These are phyloP conservation scores for Pelodiscus sinensis DNA, from an alignment of 2,113 vertebrate genomes.

Conservation along the genomic window DNA sequence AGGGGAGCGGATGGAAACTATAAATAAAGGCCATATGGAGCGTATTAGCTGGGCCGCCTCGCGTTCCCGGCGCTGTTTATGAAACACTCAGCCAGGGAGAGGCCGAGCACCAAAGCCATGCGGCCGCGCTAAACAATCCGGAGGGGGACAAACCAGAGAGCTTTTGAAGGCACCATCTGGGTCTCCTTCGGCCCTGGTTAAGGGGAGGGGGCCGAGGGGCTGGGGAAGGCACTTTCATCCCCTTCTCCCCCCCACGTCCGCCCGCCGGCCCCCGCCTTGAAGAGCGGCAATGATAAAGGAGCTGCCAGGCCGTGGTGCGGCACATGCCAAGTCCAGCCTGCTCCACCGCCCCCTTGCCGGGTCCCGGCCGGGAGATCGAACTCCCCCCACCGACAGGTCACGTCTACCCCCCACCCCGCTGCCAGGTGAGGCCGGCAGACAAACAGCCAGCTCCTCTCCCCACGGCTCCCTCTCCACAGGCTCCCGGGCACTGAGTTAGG, in stretches of 20 bases:
- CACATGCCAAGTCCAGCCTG: neutral
- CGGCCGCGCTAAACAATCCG: slow-evolving; percentile 43
- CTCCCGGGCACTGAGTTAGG: no score
- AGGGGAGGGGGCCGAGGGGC: rapidly evolving
- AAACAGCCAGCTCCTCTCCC: neutral
- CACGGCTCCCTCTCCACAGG: neutral
- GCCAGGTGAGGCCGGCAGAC: neutral
- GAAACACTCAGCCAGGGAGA: slow-evolving; percentile 73
- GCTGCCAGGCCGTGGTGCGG: neutral
- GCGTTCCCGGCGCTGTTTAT: slow-evolving; percentile 71
- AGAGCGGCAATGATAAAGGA: neutral
- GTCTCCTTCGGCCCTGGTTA: slow-evolving; percentile 6
- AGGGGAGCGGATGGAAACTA: slow-evolving; percentile 84
- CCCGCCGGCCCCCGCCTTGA: neutral
- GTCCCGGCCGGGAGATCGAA: neutral
- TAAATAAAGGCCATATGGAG: slow-evolving; percentile 87
- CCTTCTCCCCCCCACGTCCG: neutral
- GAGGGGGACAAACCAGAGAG: neutral
- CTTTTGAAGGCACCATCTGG: slow-evolving; percentile 56
- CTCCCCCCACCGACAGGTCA: no score
- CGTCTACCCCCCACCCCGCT: neutral
- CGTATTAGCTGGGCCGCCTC: slow-evolving; percentile 73
- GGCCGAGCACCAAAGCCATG: slow-evolving; percentile 46
- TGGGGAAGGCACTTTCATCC: neutral
- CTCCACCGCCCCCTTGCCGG: neutral